Percentiles rank a stretch among this genome's conserved stretches.
These are phyloP conservation scores for Trematocara variabile DNA, from an alignment of 2,113 vertebrate genomes.

Conservation along the genomic window DNA sequence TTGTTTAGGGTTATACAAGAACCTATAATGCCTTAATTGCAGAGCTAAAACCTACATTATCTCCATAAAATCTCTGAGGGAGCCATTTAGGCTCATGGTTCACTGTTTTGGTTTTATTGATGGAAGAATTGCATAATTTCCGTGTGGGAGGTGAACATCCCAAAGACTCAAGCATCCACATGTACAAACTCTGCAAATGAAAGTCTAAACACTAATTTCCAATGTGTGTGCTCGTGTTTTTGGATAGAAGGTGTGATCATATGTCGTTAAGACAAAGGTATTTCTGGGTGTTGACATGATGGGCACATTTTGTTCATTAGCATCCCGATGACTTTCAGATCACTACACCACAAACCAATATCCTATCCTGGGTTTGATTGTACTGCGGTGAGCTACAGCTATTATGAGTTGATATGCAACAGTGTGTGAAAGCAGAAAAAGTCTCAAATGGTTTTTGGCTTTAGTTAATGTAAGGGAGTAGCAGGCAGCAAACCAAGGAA, in stretches of 20 bases:
- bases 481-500: neutral
- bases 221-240: neutral
- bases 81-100: neutral
- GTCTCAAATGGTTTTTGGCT: neutral
- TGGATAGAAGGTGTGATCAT: neutral
- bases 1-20: slow-evolving; percentile 59
- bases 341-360: neutral
- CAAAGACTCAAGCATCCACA: neutral
- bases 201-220: neutral
- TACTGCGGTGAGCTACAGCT: neutral
- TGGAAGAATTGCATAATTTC: neutral
- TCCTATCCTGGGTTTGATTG: neutral
- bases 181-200: neutral
- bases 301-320: neutral
- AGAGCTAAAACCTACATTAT: neutral
- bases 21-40: neutral
- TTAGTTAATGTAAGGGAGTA: neutral
- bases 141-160: slow-evolving; percentile 13
- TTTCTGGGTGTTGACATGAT: neutral
- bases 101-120: neutral
- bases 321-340: neutral
- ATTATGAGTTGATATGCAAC: neutral
- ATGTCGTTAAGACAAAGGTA: neutral
- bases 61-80: neutral
- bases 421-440: neutral